Conservation (phyloP, 64 coral and sea anemone species). For the Actinia tenebrosa region DNA sequence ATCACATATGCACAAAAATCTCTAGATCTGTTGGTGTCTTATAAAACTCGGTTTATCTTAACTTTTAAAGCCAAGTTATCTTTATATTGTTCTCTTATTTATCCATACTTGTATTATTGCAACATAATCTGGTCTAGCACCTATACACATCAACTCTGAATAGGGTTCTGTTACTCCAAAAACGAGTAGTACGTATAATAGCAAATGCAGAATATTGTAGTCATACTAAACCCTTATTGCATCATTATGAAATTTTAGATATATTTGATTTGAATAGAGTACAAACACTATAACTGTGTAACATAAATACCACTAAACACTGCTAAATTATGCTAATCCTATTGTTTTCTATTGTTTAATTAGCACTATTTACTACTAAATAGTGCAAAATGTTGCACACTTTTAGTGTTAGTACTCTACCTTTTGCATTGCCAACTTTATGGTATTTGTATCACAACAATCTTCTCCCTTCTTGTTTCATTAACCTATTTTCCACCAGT, state of each 20-base stretch:
- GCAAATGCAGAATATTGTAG: background rate
- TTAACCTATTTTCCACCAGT: background rate
- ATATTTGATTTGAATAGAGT: background rate
- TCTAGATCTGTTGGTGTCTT: conserved; percentile 12
- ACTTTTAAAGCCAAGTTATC: conserved; percentile 14
- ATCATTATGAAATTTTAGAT: background rate
- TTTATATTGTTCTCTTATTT: conserved; percentile 31
- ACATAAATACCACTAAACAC: too few relatives aligned
- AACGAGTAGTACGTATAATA: conserved; percentile 22
- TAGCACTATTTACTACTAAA: too few relatives aligned
- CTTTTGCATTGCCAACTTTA: background rate
- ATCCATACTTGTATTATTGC: conserved; percentile 29
- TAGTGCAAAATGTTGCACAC: too few relatives aligned
- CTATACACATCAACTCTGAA: conserved; percentile 15
- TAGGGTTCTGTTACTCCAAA: background rate
- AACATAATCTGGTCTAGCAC: conserved; percentile 34
- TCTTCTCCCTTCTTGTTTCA: background rate
- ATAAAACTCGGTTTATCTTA: conserved; percentile 3
- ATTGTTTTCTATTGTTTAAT: too few relatives aligned
- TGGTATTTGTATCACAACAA: background rate
- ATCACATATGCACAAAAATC: background rate
- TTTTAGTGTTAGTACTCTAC: too few relatives aligned
- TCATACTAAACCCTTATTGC: conserved; percentile 23
- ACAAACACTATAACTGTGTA: too few relatives aligned
- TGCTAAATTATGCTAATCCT: too few relatives aligned